Evolutionary conservation across 2,113 vertebrate genomes (phyloP).

Genomic region (Lepisosteus osseus): DNA sequence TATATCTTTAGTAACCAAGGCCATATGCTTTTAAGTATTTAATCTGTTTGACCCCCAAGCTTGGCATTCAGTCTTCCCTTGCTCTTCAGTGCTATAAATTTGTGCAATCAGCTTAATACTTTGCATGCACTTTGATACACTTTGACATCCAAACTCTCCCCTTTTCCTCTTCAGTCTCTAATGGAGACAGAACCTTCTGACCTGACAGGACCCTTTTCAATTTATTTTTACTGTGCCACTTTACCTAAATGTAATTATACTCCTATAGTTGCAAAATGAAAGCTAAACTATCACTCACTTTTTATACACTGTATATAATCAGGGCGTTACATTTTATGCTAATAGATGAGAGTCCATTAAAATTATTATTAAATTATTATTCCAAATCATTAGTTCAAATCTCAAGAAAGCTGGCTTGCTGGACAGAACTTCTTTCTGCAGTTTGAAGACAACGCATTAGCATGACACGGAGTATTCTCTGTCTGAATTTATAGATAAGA

Average conservation of each 20-base stretch:
- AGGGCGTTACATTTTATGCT: too few relatives aligned
- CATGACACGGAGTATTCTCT: neutral
- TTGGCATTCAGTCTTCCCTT: conserved; percentile 1
- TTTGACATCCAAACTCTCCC: conserved; percentile 2
- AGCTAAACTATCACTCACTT: too few relatives aligned
- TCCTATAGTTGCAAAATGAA: too few relatives aligned
- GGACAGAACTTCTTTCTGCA: neutral
- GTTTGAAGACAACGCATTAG: neutral
- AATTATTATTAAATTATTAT: too few relatives aligned
- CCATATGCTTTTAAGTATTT: neutral
- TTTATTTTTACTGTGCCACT: too few relatives aligned
- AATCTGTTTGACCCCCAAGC: neutral
- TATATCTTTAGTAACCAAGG: conserved; percentile 15
- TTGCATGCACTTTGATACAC: conserved; percentile 17
- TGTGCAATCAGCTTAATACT: conserved; percentile 8
- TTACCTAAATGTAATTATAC: too few relatives aligned
- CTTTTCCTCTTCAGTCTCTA: too few relatives aligned
- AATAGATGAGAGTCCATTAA: too few relatives aligned
- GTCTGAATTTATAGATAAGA: conserved; percentile 1
- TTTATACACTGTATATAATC: too few relatives aligned
- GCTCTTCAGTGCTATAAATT: neutral
- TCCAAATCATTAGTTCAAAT: too few relatives aligned
- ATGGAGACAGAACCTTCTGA: too few relatives aligned
- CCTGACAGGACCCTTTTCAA: too few relatives aligned
- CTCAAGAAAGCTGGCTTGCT: neutral